Evolutionary conservation across 2,113 vertebrate species (phyloP), one percentile per base, ranked within the genome.

Genomic region (Chaetura pelagica): DNA sequence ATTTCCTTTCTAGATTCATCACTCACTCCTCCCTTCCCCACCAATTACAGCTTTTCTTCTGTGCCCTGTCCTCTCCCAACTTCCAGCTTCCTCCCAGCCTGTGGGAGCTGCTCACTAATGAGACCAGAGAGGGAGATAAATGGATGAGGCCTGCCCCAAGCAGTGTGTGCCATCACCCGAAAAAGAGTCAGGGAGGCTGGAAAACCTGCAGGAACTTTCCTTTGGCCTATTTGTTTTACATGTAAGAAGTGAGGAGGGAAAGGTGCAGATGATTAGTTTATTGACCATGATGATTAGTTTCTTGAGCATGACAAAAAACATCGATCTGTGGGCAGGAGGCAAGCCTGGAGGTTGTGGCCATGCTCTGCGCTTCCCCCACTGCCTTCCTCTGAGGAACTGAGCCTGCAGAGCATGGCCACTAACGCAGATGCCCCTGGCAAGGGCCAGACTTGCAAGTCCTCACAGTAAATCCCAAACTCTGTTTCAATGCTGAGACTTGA

Each of bases 11-110:
- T 52, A 72, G 68, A 84, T 72, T 78, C 61, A 88, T 59, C 55
- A 84, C 67, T 88, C 79, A 68, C 0, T 0, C 61, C 42, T 86
- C 44, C 57, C 59, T 83, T 91, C 48, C 63, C 40, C 62, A 92
- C 24, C 76, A 92, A 82, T 93, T 90, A 83, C 61, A 90, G 68
- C n/a, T 84, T 90, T 78, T 81, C 72, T 89, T 84, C 52, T 1
- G 1, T 75, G 82, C 40, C 64, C 30, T 44, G 34, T 90, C 52
- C 61, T 91, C 44, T 94, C 61, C 58, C 79, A 75, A 4, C 68
- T 80, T 74, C 40, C 4, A 0, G 7, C 49, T 96, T 92, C 68
- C 48, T 93, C 83, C 61, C 69, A 88, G 85, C 0, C 0, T 40
- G 44, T 54, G 32, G 46, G 76, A 84, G 48, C 57, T 86, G 24